phyloP scores from a whole-genome alignment of 2,888 invertebrate species.

The Andrena fulva region DNA sequence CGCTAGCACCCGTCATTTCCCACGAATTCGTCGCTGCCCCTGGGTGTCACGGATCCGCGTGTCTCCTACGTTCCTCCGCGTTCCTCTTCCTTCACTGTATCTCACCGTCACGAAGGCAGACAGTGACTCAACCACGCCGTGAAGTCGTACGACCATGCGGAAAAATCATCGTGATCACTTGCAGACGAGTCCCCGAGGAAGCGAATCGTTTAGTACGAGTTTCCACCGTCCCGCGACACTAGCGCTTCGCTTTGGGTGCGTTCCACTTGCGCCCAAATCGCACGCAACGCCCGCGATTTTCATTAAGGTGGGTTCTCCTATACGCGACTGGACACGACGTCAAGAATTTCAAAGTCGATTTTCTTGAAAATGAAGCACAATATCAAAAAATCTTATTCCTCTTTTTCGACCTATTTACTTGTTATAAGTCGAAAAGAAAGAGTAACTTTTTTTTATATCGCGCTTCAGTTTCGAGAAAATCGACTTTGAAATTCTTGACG shows the following conservation, averaged over 20 bases:
- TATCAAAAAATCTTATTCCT: too few relatives aligned
- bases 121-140: slow-evolving; percentile 24
- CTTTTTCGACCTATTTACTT: too few relatives aligned
- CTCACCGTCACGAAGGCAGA: slow-evolving; percentile 25
- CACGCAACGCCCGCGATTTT: too few relatives aligned
- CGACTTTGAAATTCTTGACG: too few relatives aligned
- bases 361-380: too few relatives aligned
- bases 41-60: not conserved
- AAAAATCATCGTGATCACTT: slow-evolving; percentile 17
- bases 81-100: not conserved
- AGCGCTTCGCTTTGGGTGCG: slow-evolving; percentile 14
- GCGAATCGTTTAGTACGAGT: slow-evolving; percentile 44
- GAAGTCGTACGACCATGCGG: slow-evolving; percentile 41
- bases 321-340: too few relatives aligned
- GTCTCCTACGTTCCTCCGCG: not conserved
- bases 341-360: too few relatives aligned
- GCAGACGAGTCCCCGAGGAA: slow-evolving; percentile 44
- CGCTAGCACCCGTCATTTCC: slow-evolving; percentile 76
- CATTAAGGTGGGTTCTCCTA: too few relatives aligned
- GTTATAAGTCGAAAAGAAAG: too few relatives aligned
- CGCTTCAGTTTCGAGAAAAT: too few relatives aligned
- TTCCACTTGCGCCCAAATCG: too few relatives aligned
- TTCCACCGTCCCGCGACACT: slow-evolving; percentile 18
- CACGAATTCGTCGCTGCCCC: slow-evolving; percentile 11
- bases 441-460: too few relatives aligned